Evolutionary conservation across 2,113 vertebrate genomes (phyloP).

Genomic region (Erythrolamprus reginae): DNA sequence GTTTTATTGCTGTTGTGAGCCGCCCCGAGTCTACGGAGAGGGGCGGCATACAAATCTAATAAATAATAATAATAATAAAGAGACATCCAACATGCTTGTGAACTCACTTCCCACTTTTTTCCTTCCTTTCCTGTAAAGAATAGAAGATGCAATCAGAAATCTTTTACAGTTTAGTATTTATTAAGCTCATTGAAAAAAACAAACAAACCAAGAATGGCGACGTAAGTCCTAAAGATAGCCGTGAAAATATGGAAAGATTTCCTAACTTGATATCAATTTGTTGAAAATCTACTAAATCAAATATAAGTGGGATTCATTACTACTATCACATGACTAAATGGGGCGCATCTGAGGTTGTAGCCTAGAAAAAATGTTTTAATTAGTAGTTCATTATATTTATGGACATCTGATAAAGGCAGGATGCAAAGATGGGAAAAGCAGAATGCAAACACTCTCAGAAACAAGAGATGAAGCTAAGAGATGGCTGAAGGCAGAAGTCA

Average conservation of each 20-base stretch:
- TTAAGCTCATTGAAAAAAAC: constrained; percentile 29
- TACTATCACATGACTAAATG: neutral
- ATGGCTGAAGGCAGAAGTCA: neutral
- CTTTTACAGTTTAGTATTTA: neutral
- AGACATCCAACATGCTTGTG: neutral
- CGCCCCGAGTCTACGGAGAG: no score
- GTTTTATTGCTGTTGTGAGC: no score
- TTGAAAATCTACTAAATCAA: neutral
- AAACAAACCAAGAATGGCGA: neutral
- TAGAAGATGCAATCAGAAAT: neutral
- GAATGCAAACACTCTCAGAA: neutral
- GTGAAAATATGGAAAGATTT: neutral
- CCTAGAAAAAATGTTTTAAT: neutral
- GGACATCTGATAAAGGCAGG: neutral
- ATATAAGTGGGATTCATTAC: neutral
- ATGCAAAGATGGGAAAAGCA: neutral
- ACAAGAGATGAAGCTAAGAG: neutral
- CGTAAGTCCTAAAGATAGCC: neutral
- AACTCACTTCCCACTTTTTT: constrained; percentile 24
- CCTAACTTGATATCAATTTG: neutral
- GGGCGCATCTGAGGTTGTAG: neutral
- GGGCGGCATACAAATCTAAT: no score
- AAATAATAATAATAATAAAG: no score
- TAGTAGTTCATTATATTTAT: neutral
- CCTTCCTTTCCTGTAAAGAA: neutral